phyloP scores from a whole-genome alignment of 2,888 invertebrate species.

The Apantesis nais region DNA sequence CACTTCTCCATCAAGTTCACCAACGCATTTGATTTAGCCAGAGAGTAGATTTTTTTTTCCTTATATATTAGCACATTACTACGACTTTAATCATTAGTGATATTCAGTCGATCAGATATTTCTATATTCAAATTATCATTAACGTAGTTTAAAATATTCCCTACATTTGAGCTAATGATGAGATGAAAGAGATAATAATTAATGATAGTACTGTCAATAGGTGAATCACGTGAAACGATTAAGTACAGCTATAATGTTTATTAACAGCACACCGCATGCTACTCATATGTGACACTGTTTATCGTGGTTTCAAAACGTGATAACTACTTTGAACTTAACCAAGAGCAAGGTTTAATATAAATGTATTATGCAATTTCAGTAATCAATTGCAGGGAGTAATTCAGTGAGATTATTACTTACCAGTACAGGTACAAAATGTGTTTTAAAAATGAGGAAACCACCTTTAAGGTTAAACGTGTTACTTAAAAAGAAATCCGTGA shows the following conservation, averaged over 20 bases:
- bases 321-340: conserved; percentile 6
- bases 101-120: too few species aligned
- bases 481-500: not conserved
- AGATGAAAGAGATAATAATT: not conserved
- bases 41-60: too few species aligned
- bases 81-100: too few species aligned
- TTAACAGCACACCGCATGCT: not conserved
- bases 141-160: too few species aligned
- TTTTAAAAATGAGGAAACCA: not conserved
- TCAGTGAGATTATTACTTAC: not conserved
- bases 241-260: conserved; percentile 3
- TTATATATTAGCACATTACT: too few species aligned
- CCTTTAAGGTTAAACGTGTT: not conserved
- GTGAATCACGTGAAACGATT: conserved; percentile 7
- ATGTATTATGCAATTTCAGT: conserved; percentile 1
- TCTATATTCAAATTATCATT: too few species aligned
- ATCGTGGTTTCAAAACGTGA: conserved; percentile 11
- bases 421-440: not conserved
- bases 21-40: too few species aligned
- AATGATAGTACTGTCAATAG: not conserved
- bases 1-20: too few species aligned
- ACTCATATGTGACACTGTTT: conserved; percentile 3
- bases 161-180: too few species aligned
- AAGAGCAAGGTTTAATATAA: conserved; percentile 2
- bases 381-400: not conserved